phyloP scores from a whole-genome alignment of 2,113 vertebrate genomes.

The Silurus meridionalis region DNA sequence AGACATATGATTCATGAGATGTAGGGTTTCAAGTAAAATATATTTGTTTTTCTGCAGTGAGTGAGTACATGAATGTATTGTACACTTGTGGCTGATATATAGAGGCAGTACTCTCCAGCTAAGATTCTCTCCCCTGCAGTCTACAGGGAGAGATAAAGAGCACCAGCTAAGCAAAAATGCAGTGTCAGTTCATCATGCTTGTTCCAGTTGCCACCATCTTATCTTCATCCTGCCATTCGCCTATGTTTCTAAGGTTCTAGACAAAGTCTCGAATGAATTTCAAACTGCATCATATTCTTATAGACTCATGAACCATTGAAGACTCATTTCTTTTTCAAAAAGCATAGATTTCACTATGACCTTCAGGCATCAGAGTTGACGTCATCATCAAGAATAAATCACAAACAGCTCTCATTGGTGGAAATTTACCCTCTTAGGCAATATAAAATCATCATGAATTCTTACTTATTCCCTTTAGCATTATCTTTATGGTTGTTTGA shows the following conservation, averaged over 20 bases:
- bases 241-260: neutral
- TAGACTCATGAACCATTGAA: neutral
- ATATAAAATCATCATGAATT: neutral
- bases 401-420: neutral
- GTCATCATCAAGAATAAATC: neutral
- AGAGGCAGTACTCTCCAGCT: neutral
- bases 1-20: constrained; percentile 10
- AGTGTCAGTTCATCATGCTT: constrained; percentile 15
- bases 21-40: neutral
- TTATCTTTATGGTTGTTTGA: neutral
- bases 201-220: constrained; percentile 9
- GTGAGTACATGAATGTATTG: constrained; percentile 3
- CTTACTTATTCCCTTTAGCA: neutral
- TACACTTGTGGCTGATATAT: constrained; percentile 16
- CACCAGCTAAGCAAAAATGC: constrained; percentile 18
- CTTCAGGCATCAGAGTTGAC: neutral
- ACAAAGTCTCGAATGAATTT: neutral
- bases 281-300: neutral
- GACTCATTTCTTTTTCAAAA: neutral
- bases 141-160: constrained; percentile 27
- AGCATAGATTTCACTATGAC: neutral
- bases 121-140: constrained; percentile 17
- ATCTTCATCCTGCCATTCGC: neutral
- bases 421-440: neutral
- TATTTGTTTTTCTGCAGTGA: constrained; percentile 16